These are phyloP conservation scores for Brachylomia viminalis DNA, from an alignment of 2,888 invertebrate genomes.

Conservation along the genomic window DNA sequence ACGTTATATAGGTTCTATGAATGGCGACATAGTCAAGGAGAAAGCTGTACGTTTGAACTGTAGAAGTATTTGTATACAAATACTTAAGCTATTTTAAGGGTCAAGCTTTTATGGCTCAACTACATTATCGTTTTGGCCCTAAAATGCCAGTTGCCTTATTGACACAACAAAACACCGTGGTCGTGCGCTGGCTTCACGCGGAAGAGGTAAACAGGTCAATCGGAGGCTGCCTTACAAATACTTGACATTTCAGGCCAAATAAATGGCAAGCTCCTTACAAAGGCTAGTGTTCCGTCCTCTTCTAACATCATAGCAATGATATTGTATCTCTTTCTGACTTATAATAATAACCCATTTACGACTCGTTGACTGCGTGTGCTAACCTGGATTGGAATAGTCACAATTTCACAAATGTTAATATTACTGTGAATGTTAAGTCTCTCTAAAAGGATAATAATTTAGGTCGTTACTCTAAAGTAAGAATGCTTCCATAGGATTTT, in stretches of 20 bases:
- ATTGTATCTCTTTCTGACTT: conserved; percentile 28
- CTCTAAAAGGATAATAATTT: neutral
- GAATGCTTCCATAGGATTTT: neutral
- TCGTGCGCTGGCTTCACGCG: conserved; percentile 25
- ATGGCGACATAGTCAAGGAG: neutral
- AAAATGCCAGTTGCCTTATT: conserved; percentile 25
- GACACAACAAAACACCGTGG: neutral
- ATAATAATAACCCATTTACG: conserved; percentile 29
- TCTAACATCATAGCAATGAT: conserved; percentile 26
- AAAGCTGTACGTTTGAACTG: neutral
- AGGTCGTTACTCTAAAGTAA: neutral
- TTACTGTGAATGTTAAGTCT: conserved; percentile 25
- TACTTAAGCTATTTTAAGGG: neutral
- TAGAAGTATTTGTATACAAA: neutral
- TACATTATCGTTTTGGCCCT: neutral
- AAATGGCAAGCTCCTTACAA: conserved; percentile 50
- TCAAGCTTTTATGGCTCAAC: conserved; percentile 1
- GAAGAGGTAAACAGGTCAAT: conserved; percentile 48
- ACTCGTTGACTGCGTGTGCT: conserved; percentile 31
- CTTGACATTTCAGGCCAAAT: conserved; percentile 55
- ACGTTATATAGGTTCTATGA: neutral
- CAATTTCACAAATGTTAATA: conserved; percentile 35
- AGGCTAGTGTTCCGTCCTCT: conserved; percentile 31
- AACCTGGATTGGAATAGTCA: conserved; percentile 55
- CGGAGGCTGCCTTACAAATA: conserved; percentile 43